Evolutionary conservation across 64 coral and sea anemone species (phyloP).

Genomic region (Stichodactyla mertensii): DNA sequence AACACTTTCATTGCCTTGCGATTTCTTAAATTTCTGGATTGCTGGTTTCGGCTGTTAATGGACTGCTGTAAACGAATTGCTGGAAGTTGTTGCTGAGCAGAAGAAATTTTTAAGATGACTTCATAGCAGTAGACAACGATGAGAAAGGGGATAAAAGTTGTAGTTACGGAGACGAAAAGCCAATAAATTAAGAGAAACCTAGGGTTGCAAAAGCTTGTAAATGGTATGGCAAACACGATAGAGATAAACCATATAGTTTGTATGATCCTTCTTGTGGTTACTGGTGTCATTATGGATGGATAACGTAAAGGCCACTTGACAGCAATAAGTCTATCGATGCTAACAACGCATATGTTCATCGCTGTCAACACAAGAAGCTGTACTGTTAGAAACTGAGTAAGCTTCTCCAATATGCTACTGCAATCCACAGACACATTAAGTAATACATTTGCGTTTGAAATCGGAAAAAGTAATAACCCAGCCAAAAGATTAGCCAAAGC

Average conservation of each 20-base stretch:
- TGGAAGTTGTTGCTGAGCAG: not conserved
- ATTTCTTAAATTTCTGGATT: not conserved
- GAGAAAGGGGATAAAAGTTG: not conserved
- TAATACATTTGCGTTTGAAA: not conserved
- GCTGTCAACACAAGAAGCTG: not conserved
- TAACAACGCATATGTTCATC: not conserved
- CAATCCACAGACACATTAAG: not conserved
- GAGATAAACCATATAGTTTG: not conserved
- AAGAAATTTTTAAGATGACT: not conserved
- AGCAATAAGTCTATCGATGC: slow-evolving; percentile 9
- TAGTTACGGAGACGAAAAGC: not conserved
- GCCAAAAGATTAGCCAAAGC: not conserved
- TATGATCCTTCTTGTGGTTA: not conserved
- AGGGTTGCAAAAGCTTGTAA: not conserved
- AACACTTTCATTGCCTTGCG: not conserved
- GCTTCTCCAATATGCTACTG: not conserved
- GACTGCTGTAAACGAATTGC: not conserved
- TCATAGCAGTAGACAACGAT: not conserved
- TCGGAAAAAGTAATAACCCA: not conserved
- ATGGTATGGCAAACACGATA: not conserved
- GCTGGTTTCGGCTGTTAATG: not conserved
- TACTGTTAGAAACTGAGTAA: not conserved
- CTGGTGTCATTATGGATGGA: not conserved
- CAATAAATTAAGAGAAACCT: not conserved
- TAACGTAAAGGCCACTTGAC: slow-evolving; percentile 5